phyloP scores from a whole-genome alignment of 2,113 vertebrate genomes.

The Turnix velox region DNA sequence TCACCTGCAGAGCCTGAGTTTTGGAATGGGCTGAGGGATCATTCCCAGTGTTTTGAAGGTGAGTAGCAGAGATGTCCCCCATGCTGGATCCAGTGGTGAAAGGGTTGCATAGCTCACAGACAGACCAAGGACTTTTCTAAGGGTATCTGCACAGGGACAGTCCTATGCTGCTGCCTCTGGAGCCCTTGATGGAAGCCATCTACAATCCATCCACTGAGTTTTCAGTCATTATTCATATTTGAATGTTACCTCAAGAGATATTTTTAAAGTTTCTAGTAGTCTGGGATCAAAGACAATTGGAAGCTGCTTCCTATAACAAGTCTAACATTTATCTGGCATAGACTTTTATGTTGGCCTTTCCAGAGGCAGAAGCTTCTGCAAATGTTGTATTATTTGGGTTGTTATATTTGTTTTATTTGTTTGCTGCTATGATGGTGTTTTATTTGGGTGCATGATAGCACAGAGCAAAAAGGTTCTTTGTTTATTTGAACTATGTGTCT shows the following conservation, averaged over 20 bases:
- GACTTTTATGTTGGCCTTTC: neutral
- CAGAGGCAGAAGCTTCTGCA: neutral
- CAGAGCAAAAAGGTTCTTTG: neutral
- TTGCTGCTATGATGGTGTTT: too few species aligned
- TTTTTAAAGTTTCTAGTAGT: neutral
- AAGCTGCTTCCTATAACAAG: neutral
- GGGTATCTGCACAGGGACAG: fast-evolving
- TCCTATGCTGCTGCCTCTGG: neutral
- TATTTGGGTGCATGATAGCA: neutral
- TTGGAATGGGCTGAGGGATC: neutral
- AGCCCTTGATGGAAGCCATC: neutral
- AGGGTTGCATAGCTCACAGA: neutral
- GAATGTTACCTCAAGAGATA: neutral
- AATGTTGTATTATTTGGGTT: neutral
- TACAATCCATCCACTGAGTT: neutral
- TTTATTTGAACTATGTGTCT: neutral
- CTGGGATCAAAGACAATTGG: neutral
- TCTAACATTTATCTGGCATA: neutral
- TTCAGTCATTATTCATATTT: neutral
- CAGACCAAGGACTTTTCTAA: neutral
- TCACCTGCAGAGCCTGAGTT: neutral
- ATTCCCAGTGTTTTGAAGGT: neutral
- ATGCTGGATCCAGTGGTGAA: neutral
- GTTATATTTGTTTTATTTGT: neutral
- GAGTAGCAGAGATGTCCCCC: neutral